Conservation (phyloP, 1,140 invertebrate species). For the Euura saliciscinereae region DNA sequence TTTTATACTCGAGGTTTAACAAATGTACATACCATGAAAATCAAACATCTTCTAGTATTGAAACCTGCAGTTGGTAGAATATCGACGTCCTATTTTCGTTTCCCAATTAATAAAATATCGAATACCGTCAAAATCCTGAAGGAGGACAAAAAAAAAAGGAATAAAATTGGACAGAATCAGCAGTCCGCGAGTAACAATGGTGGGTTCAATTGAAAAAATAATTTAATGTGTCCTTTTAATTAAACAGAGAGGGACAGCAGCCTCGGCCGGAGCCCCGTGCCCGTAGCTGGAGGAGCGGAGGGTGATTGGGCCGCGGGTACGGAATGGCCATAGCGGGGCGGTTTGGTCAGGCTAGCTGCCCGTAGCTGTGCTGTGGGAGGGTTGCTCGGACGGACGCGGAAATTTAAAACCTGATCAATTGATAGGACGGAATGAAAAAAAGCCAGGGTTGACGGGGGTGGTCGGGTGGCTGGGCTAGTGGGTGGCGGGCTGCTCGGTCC, state of each 20-base stretch:
- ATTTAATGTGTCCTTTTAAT: constrained; percentile 62
- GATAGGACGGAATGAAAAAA: constrained; percentile 62
- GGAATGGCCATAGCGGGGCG: constrained; percentile 23
- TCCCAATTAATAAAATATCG: not conserved
- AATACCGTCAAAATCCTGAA: constrained; percentile 9
- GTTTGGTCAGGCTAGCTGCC: constrained; percentile 15
- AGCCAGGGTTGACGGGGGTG: constrained; percentile 48
- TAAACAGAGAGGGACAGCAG: constrained; percentile 54
- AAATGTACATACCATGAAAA: no score
- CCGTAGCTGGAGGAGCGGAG: constrained; percentile 27
- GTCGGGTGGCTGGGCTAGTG: constrained; percentile 33
- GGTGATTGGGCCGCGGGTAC: constrained; percentile 29
- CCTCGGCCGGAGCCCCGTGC: constrained; percentile 35
- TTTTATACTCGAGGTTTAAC: no score
- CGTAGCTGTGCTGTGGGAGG: constrained; percentile 36
- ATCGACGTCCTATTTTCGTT: not conserved
- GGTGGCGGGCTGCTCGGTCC: constrained; percentile 29
- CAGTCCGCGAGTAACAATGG: constrained; percentile 26
- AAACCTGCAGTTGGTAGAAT: not conserved
- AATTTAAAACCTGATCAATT: constrained; percentile 63
- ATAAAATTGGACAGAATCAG: constrained; percentile 15
- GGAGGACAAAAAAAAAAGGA: constrained; percentile 17
- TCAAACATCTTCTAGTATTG: not conserved
- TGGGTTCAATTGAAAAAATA: constrained; percentile 60
- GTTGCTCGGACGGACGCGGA: constrained; percentile 57